Percentiles rank a stretch among this genome's conserved stretches.
Evolutionary conservation across 2,797 vertebrate species (phyloP).

Genomic region (Cuculus canorus): DNA sequence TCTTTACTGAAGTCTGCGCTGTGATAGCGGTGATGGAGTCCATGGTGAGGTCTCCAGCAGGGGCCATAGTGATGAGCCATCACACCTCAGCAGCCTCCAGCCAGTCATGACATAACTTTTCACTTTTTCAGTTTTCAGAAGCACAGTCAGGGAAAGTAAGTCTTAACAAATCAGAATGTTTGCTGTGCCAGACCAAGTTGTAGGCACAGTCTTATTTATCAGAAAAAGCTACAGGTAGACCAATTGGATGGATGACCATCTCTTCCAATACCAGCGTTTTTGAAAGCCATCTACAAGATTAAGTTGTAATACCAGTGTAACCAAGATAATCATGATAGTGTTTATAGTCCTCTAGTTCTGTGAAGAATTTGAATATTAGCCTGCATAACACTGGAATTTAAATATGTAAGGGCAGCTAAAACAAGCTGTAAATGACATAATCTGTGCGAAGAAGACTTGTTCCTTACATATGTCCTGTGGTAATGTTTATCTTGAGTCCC

Average conservation of each 20-base stretch:
- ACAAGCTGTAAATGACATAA: background rate
- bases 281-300: background rate
- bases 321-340: background rate
- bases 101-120: background rate
- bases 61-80: background rate
- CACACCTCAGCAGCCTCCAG: background rate
- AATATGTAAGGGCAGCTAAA: background rate
- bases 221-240: background rate
- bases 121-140: background rate
- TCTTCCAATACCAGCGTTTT: background rate
- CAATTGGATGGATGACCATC: background rate
- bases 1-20: background rate
- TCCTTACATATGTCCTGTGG: background rate
- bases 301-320: background rate
- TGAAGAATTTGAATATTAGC: background rate
- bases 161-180: background rate
- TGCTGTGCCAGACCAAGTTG: background rate
- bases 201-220: background rate
- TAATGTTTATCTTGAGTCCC: background rate
- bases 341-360: background rate
- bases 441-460: background rate
- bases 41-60: rapidly evolving
- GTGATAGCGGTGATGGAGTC: background rate
- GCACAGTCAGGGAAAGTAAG: background rate
- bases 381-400: background rate